Base-by-base conservation (phyloP, 2,888 invertebrate species). In the Hypsopygia costalis region DNA sequence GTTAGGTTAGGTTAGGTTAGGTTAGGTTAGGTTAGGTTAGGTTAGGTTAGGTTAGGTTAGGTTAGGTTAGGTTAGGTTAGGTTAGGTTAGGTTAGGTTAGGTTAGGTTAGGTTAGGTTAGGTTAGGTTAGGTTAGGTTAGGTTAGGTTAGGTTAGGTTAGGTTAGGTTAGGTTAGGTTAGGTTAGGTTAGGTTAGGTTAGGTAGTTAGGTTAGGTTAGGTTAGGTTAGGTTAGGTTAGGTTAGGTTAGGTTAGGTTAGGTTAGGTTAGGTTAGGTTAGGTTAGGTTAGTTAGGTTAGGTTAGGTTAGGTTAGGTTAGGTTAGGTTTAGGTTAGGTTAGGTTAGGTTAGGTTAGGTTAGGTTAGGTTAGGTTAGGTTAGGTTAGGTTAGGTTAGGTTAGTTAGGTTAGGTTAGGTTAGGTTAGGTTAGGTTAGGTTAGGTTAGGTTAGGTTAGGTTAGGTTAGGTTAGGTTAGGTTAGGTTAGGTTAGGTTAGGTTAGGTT, bases 381-480 rank as follows among this genome's bases (percentile, higher is more conserved):
- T 34, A 37, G 42, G 36, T 37, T 34, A 36, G 41, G 39, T 36
- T 33, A 39, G 41, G 34, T 36, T 37, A 40, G 40, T 37, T 37
- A 40, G 41, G 41, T 36, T 36, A 41, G 41, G 40, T 35, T 40
- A 40, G 37, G 40, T 38, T 36, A 41, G 41, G 46, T 41, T 36
- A 41, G 38, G 43, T 39, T 36, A 41, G 43, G 43, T 36, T 35
- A 41, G 41, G 43, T 44, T 41, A 45, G 47, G 50, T 42, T 45
- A 50, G 51, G 51, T 46, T 44, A 48, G 46, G 51, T 46, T 41
- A 45, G 47, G 50, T 42, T 45, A 50, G 51, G 51, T 46, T 44
- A 48, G 46, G 51, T 46, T 44, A 49, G 46, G 46, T 39, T 40
- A 43, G 46, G 46, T 11, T 22, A 34, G 34, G 34, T 22, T 22